Conservation (phyloP, 2,113 vertebrate genomes). For the Paraplagusia blochii region DNA sequence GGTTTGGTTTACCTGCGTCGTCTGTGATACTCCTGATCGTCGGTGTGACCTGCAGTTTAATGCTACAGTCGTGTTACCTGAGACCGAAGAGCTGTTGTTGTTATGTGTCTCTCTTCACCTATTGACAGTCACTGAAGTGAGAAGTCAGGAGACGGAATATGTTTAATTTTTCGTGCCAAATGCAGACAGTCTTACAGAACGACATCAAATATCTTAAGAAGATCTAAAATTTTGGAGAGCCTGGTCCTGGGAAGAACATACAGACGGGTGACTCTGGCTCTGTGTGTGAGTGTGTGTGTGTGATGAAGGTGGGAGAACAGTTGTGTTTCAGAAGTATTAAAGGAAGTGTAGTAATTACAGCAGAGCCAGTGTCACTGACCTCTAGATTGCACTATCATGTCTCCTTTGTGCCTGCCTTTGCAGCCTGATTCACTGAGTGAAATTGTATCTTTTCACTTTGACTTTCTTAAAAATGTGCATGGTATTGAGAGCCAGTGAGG, state of each 20-base stretch:
- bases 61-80: slow-evolving; percentile 33
- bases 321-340: slow-evolving; percentile 77
- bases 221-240: slow-evolving; percentile 30
- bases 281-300: slow-evolving; percentile 7
- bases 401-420: slow-evolving; percentile 87
- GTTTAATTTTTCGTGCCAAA: slow-evolving; percentile 31
- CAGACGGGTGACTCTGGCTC: slow-evolving; percentile 41
- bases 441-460: slow-evolving; percentile 86
- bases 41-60: slow-evolving; percentile 49
- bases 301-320: slow-evolving; percentile 34
- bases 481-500: slow-evolving; percentile 91
- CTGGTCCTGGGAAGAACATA: slow-evolving; percentile 35
- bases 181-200: slow-evolving; percentile 29
- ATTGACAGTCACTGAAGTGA: slow-evolving; percentile 45
- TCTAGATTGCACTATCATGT: slow-evolving; percentile 94
- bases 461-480: slow-evolving; percentile 80
- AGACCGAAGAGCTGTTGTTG: slow-evolving; percentile 44
- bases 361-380: slow-evolving; percentile 86
- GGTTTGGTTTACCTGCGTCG: slow-evolving; percentile 39
- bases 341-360: slow-evolving; percentile 97
- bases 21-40: slow-evolving; percentile 34
- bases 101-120: slow-evolving; percentile 34
- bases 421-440: slow-evolving; percentile 77
- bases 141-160: slow-evolving; percentile 39
- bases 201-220: slow-evolving; percentile 44